Evolutionary conservation across 2,113 vertebrate genomes (phyloP).

Genomic region (Mystacornis crossleyi): DNA sequence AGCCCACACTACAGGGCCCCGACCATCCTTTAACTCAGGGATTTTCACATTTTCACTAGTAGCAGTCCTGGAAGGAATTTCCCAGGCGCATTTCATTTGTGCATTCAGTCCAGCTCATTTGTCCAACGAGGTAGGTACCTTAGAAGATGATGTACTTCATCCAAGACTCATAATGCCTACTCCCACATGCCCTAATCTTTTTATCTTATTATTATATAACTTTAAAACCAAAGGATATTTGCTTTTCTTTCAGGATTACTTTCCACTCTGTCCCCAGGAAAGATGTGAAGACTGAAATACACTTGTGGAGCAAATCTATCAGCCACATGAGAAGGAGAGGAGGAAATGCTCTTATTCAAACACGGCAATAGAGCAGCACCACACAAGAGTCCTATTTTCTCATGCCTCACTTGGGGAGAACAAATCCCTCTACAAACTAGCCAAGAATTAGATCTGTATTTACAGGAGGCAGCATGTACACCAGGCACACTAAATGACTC

Average conservation of each 20-base stretch:
- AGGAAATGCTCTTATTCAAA: background rate
- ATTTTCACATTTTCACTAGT: background rate
- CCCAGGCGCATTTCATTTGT: background rate
- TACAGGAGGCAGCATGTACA: background rate
- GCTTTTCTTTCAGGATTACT: constrained; percentile 23
- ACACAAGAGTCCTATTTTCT: background rate
- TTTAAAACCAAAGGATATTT: constrained; percentile 38
- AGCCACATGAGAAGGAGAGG: background rate
- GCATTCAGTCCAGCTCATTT: background rate
- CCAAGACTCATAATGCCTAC: background rate
- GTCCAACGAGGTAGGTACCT: background rate
- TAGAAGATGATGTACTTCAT: background rate
- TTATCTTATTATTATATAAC: background rate
- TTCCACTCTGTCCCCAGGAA: background rate
- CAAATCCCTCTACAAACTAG: background rate
- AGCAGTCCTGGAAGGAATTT: background rate
- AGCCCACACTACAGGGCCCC: background rate
- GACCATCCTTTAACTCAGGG: accelerated
- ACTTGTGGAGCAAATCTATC: background rate
- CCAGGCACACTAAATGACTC: background rate
- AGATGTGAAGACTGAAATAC: background rate
- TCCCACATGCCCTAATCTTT: background rate
- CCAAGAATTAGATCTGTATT: constrained; percentile 6
- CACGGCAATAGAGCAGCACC: background rate
- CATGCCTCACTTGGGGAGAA: background rate